Evolutionary conservation across 2,888 invertebrate genomes (phyloP).

Genomic region (Pollenia amentaria): DNA sequence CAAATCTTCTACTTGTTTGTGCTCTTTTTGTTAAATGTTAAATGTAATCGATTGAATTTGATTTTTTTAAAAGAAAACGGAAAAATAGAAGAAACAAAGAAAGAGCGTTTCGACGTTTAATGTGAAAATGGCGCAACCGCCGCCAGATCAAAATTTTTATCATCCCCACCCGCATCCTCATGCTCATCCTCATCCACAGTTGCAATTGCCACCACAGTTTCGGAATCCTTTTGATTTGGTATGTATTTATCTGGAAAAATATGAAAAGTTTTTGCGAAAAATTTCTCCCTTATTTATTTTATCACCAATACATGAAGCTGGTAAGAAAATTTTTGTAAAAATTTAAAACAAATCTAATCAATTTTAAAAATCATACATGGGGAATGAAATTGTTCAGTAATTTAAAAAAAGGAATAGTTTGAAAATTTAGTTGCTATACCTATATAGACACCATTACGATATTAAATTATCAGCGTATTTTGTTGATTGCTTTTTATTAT

Average conservation of each 20-base stretch:
- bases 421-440: too few species aligned
- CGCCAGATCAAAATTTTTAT: constrained; percentile 79
- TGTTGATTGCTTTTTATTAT: too few species aligned
- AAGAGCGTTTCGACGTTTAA: constrained; percentile 48
- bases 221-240: constrained; percentile 80
- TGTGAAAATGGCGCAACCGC: constrained; percentile 80
- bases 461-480: too few species aligned
- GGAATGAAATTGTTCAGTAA: too few species aligned
- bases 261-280: too few species aligned
- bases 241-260: constrained; percentile 65
- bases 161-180: constrained; percentile 75
- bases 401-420: too few species aligned
- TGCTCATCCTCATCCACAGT: constrained; percentile 75
- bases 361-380: too few species aligned
- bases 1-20: constrained; percentile 3
- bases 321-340: too few species aligned
- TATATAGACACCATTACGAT: too few species aligned
- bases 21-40: constrained; percentile 69
- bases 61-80: constrained; percentile 50
- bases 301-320: too few species aligned
- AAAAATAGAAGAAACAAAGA: constrained; percentile 60
- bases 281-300: too few species aligned
- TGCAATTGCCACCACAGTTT: constrained; percentile 79
- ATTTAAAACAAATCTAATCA: too few species aligned
- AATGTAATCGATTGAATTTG: constrained; percentile 62